These are phyloP conservation scores for Reinhardtius hippoglossoides DNA, from an alignment of 2,113 vertebrate species.

Conservation along the genomic window DNA sequence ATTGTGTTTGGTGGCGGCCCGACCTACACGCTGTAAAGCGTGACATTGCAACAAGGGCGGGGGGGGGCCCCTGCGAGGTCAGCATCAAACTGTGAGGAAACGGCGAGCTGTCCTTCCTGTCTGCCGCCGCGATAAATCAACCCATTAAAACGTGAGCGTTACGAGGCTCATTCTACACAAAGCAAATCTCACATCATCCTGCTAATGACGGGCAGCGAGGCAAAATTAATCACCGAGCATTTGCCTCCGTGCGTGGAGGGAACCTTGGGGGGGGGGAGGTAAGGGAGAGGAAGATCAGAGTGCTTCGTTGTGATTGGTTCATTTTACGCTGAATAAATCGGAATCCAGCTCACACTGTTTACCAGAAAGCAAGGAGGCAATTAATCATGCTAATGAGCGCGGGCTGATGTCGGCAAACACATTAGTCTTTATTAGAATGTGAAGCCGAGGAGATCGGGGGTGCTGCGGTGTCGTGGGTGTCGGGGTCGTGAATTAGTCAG, in stretches of 20 bases:
- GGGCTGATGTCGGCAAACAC: constrained; percentile 67
- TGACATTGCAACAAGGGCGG: constrained; percentile 54
- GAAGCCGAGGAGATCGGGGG: constrained; percentile 27
- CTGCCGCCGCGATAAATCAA: constrained; percentile 38
- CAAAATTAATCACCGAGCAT: constrained; percentile 50
- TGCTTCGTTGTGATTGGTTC: constrained; percentile 75
- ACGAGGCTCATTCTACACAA: constrained; percentile 12
- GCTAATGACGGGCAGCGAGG: constrained; percentile 32
- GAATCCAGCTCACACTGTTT: constrained; percentile 72
- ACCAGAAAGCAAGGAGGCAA: constrained; percentile 69
- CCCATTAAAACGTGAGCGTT: constrained; percentile 41
- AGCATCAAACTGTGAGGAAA: constrained; percentile 10
- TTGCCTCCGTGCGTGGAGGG: constrained; percentile 35
- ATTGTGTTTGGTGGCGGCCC: constrained; percentile 10
- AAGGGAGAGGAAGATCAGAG: constrained; percentile 46
- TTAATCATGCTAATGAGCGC: constrained; percentile 77
- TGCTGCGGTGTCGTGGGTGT: constrained; percentile 27
- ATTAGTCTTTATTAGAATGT: constrained; percentile 76
- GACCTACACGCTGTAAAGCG: constrained; percentile 38
- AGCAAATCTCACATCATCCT: constrained; percentile 25
- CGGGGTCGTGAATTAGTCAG: constrained; percentile 14
- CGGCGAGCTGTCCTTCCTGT: neutral
- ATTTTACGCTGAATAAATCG: constrained; percentile 70
- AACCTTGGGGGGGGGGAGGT: neutral
- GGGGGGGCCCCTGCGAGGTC: constrained; percentile 20